A percentile compares a stretch with the other conserved stretches of the same genome.
Conservation (phyloP, 2,888 invertebrate genomes). For the Cinara cedri region DNA sequence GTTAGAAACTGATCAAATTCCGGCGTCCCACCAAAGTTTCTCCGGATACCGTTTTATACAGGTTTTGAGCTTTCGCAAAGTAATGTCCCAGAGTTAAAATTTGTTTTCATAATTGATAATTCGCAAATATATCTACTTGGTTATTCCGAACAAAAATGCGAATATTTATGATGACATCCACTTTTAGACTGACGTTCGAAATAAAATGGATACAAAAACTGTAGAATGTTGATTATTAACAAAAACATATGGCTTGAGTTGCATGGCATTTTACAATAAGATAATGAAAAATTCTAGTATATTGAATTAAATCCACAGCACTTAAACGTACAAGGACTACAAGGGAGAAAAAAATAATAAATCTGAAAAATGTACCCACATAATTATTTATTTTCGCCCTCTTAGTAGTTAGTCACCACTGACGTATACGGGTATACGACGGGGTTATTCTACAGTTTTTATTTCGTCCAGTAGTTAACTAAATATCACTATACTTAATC, state of each 20-base stretch:
- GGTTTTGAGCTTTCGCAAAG: background rate
- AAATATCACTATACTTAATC: too few species aligned
- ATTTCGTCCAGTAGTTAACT: too few species aligned
- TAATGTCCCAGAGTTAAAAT: background rate
- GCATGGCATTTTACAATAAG: constrained; percentile 5
- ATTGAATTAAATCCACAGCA: background rate
- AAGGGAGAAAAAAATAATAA: constrained; percentile 20
- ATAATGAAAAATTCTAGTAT: background rate
- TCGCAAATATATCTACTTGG: background rate
- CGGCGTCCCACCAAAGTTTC: too few species aligned
- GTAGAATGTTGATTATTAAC: constrained; percentile 8
- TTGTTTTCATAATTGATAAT: background rate
- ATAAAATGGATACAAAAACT: constrained; percentile 9
- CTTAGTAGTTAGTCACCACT: too few species aligned
- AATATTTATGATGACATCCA: background rate
- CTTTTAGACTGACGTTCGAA: constrained; percentile 3
- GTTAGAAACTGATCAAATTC: too few species aligned
- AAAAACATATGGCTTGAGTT: constrained; percentile 17
- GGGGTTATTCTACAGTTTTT: too few species aligned
- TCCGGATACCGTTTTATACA: too few species aligned
- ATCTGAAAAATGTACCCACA: constrained; percentile 3
- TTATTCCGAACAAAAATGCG: background rate
- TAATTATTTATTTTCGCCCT: too few species aligned
- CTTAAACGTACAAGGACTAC: background rate
- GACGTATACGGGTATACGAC: too few species aligned